Conservation (phyloP, 1,140 invertebrate genomes). For the Zophobas morio region DNA sequence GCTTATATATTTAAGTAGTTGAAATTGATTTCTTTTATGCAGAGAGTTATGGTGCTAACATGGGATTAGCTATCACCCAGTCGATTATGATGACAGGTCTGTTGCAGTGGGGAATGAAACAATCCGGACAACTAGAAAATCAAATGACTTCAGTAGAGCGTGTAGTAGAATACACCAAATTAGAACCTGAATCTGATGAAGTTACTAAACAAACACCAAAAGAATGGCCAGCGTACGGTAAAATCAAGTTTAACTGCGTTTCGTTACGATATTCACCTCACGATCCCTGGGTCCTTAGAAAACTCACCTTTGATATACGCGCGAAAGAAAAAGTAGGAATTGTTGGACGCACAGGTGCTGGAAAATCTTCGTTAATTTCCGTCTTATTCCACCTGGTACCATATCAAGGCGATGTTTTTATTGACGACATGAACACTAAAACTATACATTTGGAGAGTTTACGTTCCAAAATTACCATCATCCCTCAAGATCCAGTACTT, state of each 20-base stretch:
- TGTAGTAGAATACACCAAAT: conserved; percentile 82
- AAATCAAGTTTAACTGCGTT: conserved; percentile 77
- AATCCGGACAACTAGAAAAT: conserved; percentile 86
- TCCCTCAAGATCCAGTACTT: conserved; percentile 88
- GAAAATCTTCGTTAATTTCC: conserved; percentile 86
- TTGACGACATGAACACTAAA: conserved; percentile 80
- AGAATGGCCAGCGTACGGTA: conserved; percentile 74
- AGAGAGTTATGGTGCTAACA: conserved; percentile 76
- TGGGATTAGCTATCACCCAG: conserved; percentile 84
- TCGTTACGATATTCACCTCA: conserved; percentile 76
- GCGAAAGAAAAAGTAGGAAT: conserved; percentile 79
- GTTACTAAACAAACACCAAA: conserved; percentile 82
- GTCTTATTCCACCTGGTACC: conserved; percentile 79
- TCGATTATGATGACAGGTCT: conserved; percentile 83
- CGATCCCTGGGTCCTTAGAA: conserved; percentile 76
- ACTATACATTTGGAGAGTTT: conserved; percentile 78
- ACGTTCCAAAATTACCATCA: conserved; percentile 83
- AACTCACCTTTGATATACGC: conserved; percentile 73
- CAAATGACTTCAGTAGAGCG: conserved; percentile 92
- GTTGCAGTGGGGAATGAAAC: conserved; percentile 88
- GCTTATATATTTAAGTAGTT: conserved; percentile 4
- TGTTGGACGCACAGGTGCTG: conserved; percentile 85
- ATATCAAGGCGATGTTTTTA: conserved; percentile 79
- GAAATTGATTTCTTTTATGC: conserved; percentile 61
- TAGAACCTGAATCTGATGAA: conserved; percentile 68